Percentiles rank a stretch among this genome's conserved stretches.
phyloP scores from a whole-genome alignment of 1,140 invertebrate species.

The Drosophila nigromelanica region DNA sequence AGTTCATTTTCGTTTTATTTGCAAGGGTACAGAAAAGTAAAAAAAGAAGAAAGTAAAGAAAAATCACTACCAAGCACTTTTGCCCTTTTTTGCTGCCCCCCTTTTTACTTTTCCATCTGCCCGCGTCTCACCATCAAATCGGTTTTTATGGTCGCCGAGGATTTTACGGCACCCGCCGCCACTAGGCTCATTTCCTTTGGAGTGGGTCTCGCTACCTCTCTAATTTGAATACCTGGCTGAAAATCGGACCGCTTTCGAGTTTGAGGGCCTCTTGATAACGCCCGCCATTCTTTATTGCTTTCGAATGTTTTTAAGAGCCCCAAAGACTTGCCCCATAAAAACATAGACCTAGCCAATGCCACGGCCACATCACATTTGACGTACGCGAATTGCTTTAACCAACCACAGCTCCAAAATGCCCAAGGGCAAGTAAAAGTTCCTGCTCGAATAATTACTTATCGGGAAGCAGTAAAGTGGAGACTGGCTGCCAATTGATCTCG shows the following conservation, averaged over 20 bases:
- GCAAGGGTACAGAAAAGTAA: conserved; percentile 33
- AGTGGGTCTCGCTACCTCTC: conserved; percentile 39
- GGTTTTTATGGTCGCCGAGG: conserved; percentile 73
- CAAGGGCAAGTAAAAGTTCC: conserved; percentile 32
- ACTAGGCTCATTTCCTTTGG: conserved; percentile 73
- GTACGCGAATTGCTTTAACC: conserved; percentile 69
- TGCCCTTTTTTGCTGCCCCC: conserved; percentile 35
- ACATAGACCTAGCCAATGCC: conserved; percentile 46
- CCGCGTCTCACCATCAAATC: conserved; percentile 28
- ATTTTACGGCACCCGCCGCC: conserved; percentile 65
- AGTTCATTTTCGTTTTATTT: conserved; percentile 81
- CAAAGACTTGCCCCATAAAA: conserved; percentile 64
- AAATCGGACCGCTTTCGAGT: conserved; percentile 27
- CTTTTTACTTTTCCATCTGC: conserved; percentile 5
- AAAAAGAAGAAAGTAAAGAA: conserved; percentile 33
- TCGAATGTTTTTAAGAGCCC: conserved; percentile 67
- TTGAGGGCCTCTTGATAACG: conserved; percentile 58
- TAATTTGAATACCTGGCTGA: conserved; percentile 76
- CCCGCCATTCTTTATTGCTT: conserved; percentile 74
- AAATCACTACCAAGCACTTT: conserved; percentile 73
- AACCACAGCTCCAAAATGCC: conserved; percentile 32
- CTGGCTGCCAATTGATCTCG: conserved; percentile 17
- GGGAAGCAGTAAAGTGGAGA: conserved; percentile 9
- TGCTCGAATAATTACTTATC: conserved; percentile 49
- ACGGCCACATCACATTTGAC: conserved; percentile 50